phyloP scores from a whole-genome alignment of 2,113 vertebrate genomes.

The Myotis yumanensis region DNA sequence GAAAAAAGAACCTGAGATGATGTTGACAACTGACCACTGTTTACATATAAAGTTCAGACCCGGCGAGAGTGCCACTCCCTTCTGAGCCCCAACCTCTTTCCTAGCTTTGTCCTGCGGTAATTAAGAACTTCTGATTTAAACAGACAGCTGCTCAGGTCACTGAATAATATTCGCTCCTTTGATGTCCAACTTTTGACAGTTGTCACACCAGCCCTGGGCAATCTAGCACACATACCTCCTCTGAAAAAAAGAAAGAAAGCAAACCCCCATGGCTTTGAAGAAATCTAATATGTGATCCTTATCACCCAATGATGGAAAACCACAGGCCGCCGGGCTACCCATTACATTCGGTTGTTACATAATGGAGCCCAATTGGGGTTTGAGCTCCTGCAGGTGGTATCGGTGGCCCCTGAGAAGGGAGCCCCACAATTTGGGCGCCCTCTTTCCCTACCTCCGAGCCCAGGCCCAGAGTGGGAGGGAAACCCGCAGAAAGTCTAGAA shows the following conservation, averaged over 20 bases:
- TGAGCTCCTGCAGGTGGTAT: conserved; percentile 56
- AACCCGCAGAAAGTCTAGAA: neutral
- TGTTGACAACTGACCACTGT: conserved; percentile 92
- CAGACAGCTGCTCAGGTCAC: conserved; percentile 86
- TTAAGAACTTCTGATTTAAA: conserved; percentile 88
- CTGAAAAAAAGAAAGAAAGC: neutral
- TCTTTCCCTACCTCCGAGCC: conserved; percentile 7
- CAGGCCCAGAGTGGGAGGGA: neutral
- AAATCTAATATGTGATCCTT: conserved; percentile 84
- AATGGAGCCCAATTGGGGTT: conserved; percentile 79
- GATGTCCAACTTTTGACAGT: conserved; percentile 89
- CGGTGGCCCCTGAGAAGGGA: neutral
- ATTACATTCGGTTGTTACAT: conserved; percentile 76
- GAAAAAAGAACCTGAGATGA: conserved; percentile 32
- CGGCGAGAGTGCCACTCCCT: too few relatives aligned
- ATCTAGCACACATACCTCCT: conserved; percentile 80
- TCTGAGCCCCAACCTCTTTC: too few relatives aligned
- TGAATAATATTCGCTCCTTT: conserved; percentile 87
- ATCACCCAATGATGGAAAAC: conserved; percentile 82
- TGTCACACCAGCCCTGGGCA: conserved; percentile 85
- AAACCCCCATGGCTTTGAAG: conserved; percentile 78
- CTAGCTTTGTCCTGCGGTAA: conserved; percentile 75
- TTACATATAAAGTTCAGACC: conserved; percentile 79
- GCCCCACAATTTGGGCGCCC: conserved; percentile 35
- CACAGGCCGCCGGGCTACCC: conserved; percentile 76